Conservation (phyloP, 2,113 vertebrate species). For the Notothenia coriiceps region DNA sequence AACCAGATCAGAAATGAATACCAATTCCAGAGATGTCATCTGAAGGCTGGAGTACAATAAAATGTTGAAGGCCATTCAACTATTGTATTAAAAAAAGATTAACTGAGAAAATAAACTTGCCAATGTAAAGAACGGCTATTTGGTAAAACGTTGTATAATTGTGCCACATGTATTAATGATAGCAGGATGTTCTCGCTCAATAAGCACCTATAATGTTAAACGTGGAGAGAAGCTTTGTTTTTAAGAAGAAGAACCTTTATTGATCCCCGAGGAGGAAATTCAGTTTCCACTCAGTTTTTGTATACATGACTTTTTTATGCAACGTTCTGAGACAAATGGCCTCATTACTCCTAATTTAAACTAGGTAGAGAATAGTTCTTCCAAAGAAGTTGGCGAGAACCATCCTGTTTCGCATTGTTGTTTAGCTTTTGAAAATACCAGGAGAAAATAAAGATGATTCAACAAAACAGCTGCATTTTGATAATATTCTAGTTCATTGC, state of each 20-base stretch:
- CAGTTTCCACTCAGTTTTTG: no score
- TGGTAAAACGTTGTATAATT: conserved; percentile 49
- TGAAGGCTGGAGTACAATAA: conserved; percentile 3
- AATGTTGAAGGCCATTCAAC: conserved; percentile 21
- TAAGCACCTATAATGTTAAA: conserved; percentile 70
- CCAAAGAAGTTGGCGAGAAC: conserved; percentile 33
- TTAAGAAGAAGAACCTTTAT: not conserved
- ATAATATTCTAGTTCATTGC: not conserved
- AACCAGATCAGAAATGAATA: conserved; percentile 41
- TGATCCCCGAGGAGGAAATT: no score
- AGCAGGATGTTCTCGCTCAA: conserved; percentile 46
- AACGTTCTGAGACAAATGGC: conserved; percentile 73
- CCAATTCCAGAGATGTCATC: not conserved
- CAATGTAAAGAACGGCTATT: not conserved
- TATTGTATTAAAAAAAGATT: conserved; percentile 11
- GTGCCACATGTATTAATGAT: conserved; percentile 71
- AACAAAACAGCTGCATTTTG: not conserved
- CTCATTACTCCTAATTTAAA: conserved; percentile 76
- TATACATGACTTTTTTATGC: not conserved
- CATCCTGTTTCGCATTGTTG: conserved; percentile 9
- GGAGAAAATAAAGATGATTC: conserved; percentile 4
- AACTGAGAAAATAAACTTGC: conserved; percentile 6
- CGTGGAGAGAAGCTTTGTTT: conserved; percentile 70
- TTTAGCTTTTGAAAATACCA: conserved; percentile 18
- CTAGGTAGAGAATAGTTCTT: conserved; percentile 50